phyloP scores from a whole-genome alignment of 2,888 invertebrate genomes.

The Pinctada fucata region DNA sequence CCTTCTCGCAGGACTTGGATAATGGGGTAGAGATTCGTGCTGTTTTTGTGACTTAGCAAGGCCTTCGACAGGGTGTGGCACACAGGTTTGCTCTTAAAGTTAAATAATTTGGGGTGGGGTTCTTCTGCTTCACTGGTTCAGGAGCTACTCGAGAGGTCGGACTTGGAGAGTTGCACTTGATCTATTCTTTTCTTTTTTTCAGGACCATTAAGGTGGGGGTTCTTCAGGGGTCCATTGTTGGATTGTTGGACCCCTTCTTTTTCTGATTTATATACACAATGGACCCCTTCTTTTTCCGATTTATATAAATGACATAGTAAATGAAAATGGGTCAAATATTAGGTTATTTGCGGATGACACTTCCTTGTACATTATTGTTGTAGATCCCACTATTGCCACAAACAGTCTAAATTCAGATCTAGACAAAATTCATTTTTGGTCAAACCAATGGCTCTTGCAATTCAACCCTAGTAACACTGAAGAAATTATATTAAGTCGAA shows the following conservation, averaged over 20 bases:
- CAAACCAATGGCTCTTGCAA: background rate
- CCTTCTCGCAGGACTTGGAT: too few relatives aligned
- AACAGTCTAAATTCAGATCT: constrained; percentile 4
- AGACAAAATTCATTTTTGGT: background rate
- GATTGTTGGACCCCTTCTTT: background rate
- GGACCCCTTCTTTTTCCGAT: background rate
- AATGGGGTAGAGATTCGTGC: too few relatives aligned
- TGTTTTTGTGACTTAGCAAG: background rate
- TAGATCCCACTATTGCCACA: background rate
- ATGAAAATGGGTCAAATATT: background rate
- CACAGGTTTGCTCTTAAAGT: background rate
- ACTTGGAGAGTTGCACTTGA: background rate
- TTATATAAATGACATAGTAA: background rate
- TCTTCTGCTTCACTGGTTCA: background rate
- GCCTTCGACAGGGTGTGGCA: background rate
- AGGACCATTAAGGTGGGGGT: background rate
- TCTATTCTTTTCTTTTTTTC: background rate
- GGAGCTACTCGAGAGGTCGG: constrained; percentile 1
- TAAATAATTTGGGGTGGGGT: background rate
- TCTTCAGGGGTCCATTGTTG: background rate
- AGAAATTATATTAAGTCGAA: background rate
- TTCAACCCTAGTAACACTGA: constrained; percentile 15
- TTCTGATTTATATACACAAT: background rate
- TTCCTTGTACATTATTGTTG: background rate
- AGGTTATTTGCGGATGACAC: constrained; percentile 14